Percentiles rank a stretch among this genome's conserved stretches.
phyloP scores from a whole-genome alignment of 2,113 vertebrate genomes.

The Crotalus viridis region DNA sequence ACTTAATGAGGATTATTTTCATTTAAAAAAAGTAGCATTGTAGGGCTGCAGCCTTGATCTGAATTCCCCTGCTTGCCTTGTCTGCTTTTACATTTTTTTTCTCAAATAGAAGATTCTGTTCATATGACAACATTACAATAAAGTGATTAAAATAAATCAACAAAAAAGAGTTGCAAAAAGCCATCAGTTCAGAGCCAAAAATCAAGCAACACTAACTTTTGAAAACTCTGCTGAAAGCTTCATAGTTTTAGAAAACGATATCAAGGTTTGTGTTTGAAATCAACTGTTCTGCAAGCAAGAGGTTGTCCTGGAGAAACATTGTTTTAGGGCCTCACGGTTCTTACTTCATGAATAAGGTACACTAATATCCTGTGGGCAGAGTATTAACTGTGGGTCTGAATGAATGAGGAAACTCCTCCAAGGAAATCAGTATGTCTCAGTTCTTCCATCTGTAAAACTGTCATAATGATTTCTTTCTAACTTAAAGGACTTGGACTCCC shows the following conservation, averaged over 20 bases:
- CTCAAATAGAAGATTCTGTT: neutral
- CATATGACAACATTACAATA: neutral
- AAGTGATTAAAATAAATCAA: neutral
- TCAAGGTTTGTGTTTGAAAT: neutral
- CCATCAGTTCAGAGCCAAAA: neutral
- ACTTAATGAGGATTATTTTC: neutral
- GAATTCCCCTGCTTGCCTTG: neutral
- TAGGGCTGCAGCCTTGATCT: neutral
- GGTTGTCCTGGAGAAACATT: neutral
- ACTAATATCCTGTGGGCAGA: neutral
- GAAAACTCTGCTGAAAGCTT: neutral
- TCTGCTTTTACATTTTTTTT: neutral
- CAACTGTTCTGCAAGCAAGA: neutral
- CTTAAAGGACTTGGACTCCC: neutral
- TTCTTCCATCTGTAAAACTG: neutral
- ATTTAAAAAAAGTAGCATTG: neutral
- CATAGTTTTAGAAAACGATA: neutral
- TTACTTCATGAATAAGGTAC: neutral
- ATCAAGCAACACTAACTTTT: neutral
- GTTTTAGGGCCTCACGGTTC: neutral
- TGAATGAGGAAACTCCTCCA: neutral
- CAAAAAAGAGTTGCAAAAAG: neutral
- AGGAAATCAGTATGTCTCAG: neutral
- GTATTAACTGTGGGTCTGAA: neutral
- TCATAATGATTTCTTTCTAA: neutral